A percentile compares a stretch with the other conserved stretches of the same genome.
Conservation (phyloP, 2,113 vertebrate genomes). For the Oncorhynchus gorbuscha region DNA sequence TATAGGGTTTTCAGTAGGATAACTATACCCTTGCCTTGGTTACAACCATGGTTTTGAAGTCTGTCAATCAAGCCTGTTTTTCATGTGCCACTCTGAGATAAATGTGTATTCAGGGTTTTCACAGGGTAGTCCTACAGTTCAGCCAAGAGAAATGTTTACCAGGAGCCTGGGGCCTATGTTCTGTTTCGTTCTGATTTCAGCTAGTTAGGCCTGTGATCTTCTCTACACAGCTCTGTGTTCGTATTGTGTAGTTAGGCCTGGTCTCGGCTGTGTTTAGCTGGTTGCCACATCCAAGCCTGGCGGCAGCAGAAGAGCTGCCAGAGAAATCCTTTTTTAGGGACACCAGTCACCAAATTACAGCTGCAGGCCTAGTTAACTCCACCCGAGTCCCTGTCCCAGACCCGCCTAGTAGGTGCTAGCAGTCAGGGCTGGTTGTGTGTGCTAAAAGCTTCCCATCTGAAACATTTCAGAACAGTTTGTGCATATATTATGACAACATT, state of each 20-base stretch:
- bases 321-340: conserved; percentile 75
- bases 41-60: no score
- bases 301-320: conserved; percentile 64
- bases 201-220: conserved; percentile 23
- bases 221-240: conserved; percentile 15
- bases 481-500: no score
- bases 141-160: no score
- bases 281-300: conserved; percentile 73
- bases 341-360: conserved; percentile 78
- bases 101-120: no score
- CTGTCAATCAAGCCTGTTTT: no score
- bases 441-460: neutral
- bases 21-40: no score
- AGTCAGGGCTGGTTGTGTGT: conserved; percentile 28
- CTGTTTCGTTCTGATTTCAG: conserved; percentile 9
- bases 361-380: conserved; percentile 69
- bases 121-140: no score
- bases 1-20: no score
- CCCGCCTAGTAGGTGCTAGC: conserved; percentile 59
- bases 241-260: conserved; percentile 20
- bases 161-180: neutral
- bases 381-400: conserved; percentile 61
- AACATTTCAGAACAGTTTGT: no score
- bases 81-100: no score
- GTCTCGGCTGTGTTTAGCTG: conserved; percentile 44